phyloP scores from a whole-genome alignment of 2,888 invertebrate species.

The Endomychus coccineus region DNA sequence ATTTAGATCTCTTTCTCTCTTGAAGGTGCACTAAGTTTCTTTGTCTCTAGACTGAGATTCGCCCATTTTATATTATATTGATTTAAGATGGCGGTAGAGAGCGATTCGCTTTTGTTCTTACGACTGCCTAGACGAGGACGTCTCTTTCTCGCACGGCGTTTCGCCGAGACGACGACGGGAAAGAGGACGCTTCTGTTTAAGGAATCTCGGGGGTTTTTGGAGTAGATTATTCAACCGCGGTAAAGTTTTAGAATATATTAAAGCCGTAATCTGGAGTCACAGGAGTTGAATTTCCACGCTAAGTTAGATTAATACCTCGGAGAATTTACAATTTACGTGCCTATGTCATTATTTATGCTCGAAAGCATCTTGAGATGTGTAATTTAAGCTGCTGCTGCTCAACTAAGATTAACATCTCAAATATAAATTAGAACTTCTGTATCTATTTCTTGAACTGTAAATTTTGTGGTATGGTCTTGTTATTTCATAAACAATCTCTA shows the following conservation, averaged over 20 bases:
- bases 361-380: slow-evolving; percentile 44
- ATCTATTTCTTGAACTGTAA: no score
- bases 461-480: no score
- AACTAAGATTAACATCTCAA: slow-evolving; percentile 39
- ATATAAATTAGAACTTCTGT: slow-evolving; percentile 18
- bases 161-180: slow-evolving; percentile 8
- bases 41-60: slow-evolving; percentile 42
- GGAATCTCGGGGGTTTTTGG: slow-evolving; percentile 2
- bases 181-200: slow-evolving; percentile 15
- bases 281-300: slow-evolving; percentile 46
- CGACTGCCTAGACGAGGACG: slow-evolving; percentile 12
- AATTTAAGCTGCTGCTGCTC: slow-evolving; percentile 38
- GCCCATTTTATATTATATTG: slow-evolving; percentile 46
- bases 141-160: slow-evolving; percentile 10
- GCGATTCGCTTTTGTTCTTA: slow-evolving; percentile 16
- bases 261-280: slow-evolving; percentile 45
- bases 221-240: slow-evolving; percentile 39
- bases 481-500: no score
- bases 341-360: slow-evolving; percentile 45
- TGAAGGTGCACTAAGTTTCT: slow-evolving; percentile 38
- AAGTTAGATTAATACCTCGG: slow-evolving; percentile 47
- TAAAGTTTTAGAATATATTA: slow-evolving; percentile 47
- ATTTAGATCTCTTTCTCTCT: slow-evolving; percentile 30
- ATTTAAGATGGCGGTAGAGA: slow-evolving; percentile 41
- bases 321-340: slow-evolving; percentile 45